phyloP scores from a whole-genome alignment of 1,140 invertebrate genomes.

The Arion vulgaris region DNA sequence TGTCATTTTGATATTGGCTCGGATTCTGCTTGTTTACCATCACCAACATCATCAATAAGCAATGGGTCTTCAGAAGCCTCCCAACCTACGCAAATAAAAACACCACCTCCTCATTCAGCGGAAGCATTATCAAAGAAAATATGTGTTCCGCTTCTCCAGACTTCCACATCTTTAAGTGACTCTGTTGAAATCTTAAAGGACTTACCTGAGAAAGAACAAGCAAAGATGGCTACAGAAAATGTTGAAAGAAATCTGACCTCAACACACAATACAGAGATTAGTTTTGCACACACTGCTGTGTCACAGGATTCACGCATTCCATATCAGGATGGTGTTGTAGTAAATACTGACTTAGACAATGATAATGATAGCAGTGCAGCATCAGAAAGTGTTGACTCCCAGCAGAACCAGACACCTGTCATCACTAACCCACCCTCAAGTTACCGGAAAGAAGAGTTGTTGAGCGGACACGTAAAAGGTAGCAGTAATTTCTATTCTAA shows the following conservation, averaged over 20 bases:
- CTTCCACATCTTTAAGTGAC: not conserved
- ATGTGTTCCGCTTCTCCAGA: not conserved
- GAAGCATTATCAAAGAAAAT: not conserved
- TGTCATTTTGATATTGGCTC: too few species aligned
- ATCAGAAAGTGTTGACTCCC: not conserved
- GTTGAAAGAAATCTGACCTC: not conserved
- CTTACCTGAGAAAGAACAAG: not conserved
- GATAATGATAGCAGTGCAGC: too few species aligned
- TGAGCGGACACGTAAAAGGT: not conserved
- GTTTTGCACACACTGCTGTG: not conserved
- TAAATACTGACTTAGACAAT: too few species aligned
- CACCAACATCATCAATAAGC: not conserved
- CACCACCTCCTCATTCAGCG: not conserved
- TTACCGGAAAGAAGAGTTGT: not conserved
- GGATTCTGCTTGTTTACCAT: too few species aligned
- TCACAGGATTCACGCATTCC: not conserved
- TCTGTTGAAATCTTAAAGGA: not conserved
- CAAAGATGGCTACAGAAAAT: not conserved
- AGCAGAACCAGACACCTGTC: not conserved
- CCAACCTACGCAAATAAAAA: not conserved
- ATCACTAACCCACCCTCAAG: not conserved
- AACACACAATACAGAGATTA: not conserved
- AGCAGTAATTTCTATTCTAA: not conserved
- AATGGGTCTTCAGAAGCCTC: not conserved
- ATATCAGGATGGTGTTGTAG: not conserved